Evolutionary conservation across 2,888 invertebrate genomes (phyloP).

Genomic region (Tipula lateralis): DNA sequence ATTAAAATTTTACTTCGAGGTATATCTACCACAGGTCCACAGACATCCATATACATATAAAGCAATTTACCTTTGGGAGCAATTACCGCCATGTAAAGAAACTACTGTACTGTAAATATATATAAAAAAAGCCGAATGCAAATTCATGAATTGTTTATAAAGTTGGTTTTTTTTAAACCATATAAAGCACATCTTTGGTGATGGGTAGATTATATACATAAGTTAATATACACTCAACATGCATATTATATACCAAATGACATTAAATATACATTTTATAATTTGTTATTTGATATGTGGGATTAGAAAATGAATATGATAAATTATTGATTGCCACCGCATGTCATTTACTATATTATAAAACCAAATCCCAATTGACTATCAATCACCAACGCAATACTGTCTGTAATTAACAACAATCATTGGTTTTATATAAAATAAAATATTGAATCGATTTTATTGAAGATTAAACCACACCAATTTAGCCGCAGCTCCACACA

Average conservation of each 20-base stretch:
- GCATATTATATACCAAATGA: background rate
- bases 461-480: background rate
- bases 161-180: background rate
- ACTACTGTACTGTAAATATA: background rate
- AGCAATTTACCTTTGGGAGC: background rate
- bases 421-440: background rate
- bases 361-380: background rate
- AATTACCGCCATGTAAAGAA: background rate
- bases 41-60: background rate
- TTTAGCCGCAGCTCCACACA: background rate
- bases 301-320: background rate
- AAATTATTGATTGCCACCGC: background rate
- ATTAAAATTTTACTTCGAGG: too few relatives aligned
- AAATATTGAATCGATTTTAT: background rate
- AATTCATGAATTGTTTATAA: background rate
- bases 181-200: background rate
- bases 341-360: too few relatives aligned
- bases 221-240: background rate
- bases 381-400: background rate
- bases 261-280: background rate
- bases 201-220: background rate
- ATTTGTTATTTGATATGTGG: background rate
- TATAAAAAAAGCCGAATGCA: background rate
- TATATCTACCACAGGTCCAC: background rate
- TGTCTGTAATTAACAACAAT: background rate